A percentile compares a stretch with the other conserved stretches of the same genome.
phyloP scores from a whole-genome alignment of 1,140 invertebrate species.

The Drosophila ercepeae region DNA sequence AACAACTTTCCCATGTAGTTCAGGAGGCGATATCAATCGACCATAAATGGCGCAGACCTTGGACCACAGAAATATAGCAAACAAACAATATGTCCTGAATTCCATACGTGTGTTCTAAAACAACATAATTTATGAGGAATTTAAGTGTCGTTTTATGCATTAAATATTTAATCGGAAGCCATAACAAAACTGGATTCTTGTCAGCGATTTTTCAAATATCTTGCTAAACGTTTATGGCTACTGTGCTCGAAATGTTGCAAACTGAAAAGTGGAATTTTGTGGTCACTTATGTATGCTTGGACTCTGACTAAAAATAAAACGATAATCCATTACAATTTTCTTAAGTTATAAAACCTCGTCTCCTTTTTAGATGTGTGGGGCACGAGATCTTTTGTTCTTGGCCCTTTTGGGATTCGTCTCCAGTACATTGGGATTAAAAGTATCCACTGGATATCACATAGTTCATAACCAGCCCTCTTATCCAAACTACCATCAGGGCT shows the following conservation, averaged over 20 bases:
- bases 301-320: no score
- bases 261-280: no score
- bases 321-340: no score
- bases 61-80: constrained; percentile 13
- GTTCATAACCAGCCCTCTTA: constrained; percentile 62
- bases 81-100: constrained; percentile 19
- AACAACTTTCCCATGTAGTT: constrained; percentile 40
- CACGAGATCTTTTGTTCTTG: constrained; percentile 42
- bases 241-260: neutral
- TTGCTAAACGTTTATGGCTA: neutral
- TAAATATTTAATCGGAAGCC: neutral
- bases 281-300: no score
- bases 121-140: neutral
- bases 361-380: constrained; percentile 40
- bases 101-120: constrained; percentile 10
- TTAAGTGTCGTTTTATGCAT: neutral
- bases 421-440: constrained; percentile 40
- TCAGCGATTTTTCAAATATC: neutral
- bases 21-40: constrained; percentile 29
- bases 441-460: constrained; percentile 75
- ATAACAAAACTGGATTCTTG: neutral
- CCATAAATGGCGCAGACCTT: constrained; percentile 29
- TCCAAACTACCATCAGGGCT: constrained; percentile 36
- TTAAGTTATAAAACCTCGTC: no score
- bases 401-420: constrained; percentile 37